A percentile compares a stretch with the other conserved stretches of the same genome.
Conservation (phyloP, 1,140 invertebrate genomes). For the Brachionus plicatilis region DNA sequence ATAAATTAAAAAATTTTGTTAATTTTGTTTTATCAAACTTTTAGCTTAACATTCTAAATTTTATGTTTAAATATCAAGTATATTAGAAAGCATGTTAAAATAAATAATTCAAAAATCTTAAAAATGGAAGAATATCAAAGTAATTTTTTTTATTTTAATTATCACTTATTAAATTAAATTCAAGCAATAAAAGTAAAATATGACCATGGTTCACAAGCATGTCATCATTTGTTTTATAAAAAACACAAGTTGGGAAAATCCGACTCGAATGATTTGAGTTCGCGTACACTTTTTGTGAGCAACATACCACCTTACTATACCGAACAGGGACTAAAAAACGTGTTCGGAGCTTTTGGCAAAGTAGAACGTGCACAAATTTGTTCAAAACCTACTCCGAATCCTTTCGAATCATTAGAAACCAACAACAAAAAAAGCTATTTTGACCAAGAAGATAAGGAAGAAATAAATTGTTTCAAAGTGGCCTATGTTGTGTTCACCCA, state of each 20-base stretch:
- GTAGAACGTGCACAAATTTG: background rate
- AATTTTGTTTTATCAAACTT: background rate
- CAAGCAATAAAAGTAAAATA: background rate
- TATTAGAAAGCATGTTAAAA: background rate
- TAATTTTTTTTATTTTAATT: background rate
- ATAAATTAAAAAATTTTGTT: background rate
- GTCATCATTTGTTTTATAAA: constrained; percentile 35
- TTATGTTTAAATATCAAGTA: background rate
- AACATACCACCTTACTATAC: constrained; percentile 12
- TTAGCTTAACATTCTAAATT: background rate
- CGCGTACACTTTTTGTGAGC: constrained; percentile 2
- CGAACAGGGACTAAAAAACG: background rate
- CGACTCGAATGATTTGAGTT: background rate
- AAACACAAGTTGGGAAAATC: constrained; percentile 7
- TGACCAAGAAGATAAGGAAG: background rate
- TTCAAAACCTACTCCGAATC: background rate
- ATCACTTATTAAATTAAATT: background rate
- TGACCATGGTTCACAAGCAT: background rate
- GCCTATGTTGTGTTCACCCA: constrained; percentile 13
- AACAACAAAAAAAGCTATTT: constrained; percentile 4
- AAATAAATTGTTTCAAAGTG: background rate
- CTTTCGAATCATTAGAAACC: background rate
- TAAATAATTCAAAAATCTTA: background rate
- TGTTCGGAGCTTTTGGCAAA: constrained; percentile 10
- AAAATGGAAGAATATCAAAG: constrained; percentile 39